Conservation (phyloP, 2,888 invertebrate genomes). For the Papilio protenor region DNA sequence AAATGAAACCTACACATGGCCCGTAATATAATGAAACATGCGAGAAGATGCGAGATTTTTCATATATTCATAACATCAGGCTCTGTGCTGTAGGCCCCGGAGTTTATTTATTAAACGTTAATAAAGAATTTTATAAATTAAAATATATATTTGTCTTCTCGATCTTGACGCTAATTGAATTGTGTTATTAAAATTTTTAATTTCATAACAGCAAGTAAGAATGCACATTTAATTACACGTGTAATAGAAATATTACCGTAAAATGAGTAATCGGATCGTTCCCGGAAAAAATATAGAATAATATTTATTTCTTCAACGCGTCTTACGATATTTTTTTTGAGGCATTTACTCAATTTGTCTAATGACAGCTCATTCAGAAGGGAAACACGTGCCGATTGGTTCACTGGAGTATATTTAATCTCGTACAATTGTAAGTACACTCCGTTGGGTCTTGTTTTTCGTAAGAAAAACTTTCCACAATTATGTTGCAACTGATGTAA, state of each 20-base stretch:
- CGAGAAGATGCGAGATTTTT: constrained; percentile 32
- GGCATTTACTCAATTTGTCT: constrained; percentile 38
- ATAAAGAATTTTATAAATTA: neutral
- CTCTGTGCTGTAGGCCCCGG: neutral
- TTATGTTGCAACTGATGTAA: neutral
- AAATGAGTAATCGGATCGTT: constrained; percentile 30
- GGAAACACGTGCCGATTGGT: constrained; percentile 26
- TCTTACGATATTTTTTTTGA: constrained; percentile 15
- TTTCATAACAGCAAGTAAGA: neutral
- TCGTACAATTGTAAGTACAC: neutral
- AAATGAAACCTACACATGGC: constrained; percentile 37
- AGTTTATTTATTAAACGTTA: neutral
- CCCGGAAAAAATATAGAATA: constrained; percentile 26
- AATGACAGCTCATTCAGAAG: constrained; percentile 30
- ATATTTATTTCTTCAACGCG: constrained; percentile 32
- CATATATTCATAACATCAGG: constrained; percentile 6
- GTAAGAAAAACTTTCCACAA: neutral
- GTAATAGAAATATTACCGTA: neutral
- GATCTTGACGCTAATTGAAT: neutral
- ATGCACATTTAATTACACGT: neutral
- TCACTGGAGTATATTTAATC: constrained; percentile 29
- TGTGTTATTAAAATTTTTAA: neutral
- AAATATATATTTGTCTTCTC: neutral
- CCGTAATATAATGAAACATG: constrained; percentile 28
- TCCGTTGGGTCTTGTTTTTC: neutral